Base-by-base conservation (phyloP, 2,888 invertebrate species). In the Lumbricus terrestris region DNA sequence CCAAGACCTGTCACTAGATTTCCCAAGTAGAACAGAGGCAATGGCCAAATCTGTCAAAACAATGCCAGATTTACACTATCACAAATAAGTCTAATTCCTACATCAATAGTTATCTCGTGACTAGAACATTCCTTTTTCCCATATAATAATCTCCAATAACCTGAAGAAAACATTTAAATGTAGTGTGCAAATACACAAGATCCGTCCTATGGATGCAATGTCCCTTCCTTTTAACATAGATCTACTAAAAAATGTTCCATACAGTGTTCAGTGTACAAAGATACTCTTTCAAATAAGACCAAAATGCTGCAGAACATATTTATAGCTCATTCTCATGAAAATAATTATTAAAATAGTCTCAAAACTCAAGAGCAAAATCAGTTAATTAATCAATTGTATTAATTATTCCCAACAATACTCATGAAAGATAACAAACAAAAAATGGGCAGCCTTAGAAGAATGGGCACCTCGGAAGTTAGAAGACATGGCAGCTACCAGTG, bases 1-100 rank as follows among this genome's bases (percentile, higher is more conserved):
- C 99, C 99, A 35, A 99, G 96, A 11, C 99, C 99, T 92, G 98
- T 98, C 90, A 98, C 96, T 96, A 99, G 97, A 95, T 99, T 99
- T 89, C 98, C 98, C 83, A 98, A 96, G 95, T 97, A 99, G 91
- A 99, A 97, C 20, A 99, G 93, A 0, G 99, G 99, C 91, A 99
- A 95, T 0, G 99, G 99, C 96, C 98, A 99, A 93, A 99, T 97
- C 95, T 98, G 97, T 37, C 4, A 88, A 40, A 40, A 88, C 23
- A 88, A 88, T 29, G 11, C 16, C 8, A 40, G 37, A 88, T 88
- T 18, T 18, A 37, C n/a, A 23, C 16, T 1, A 16, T 85, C 23
- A 34, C 85, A 35, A 15, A 83, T 85, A 29, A 11, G 69, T 16
- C 69, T 69, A 29, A 69, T 69, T 69, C 69, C 69, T 69, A 8